Base-by-base conservation (phyloP, 2,888 invertebrate species). In the Tupiocoris notatus region DNA sequence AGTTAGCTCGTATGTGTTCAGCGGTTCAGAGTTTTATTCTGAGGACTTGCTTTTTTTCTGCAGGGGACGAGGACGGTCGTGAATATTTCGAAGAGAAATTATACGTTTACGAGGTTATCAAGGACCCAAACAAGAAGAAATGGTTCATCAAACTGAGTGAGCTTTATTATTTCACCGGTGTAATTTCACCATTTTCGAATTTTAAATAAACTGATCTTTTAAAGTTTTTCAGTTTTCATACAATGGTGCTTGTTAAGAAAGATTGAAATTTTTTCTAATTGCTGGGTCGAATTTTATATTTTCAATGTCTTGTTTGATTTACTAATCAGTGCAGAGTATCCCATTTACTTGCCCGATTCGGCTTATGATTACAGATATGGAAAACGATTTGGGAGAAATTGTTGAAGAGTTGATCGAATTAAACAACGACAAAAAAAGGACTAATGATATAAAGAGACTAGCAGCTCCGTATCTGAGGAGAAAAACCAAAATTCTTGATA, bases 381-480 rank as follows among this genome's bases (percentile, higher is more conserved):
- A 58, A 22, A 70, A 70, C 23, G 70, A 70, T 39, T 23, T 58
- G 9, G 70, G 70, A n/a, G 17, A 70, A 23, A n/a, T 17, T 9
- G 61, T 70, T 12, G 70, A 70, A 17, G 70, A 70, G 17, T 59
- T 59, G n/a, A 59, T 70, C n/a, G 70, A 70, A 59, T 61, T 70
- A 20, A 70, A 58, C 17, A 18, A 70, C 25, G 70, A 70, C 39
- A 9, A 17, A n/a, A 70, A 70, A 59, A 16, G 70, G 17, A 70
- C 70, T 16, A 59, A 59, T 20, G 70, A 70, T 16, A 70, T 70
- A 24, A 70, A 58, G 59, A 70, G 25, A 18, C 18, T 39, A 12
- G 70, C 70, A 24, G 70, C 24, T 17, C 70, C 59, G 9, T 70
- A 7, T 23, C 18, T 70, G 59, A 70, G 18, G 20, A 67, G 23